These are phyloP conservation scores for Phocoena sinus DNA, from an alignment of 2,113 vertebrate species.

Conservation along the genomic window DNA sequence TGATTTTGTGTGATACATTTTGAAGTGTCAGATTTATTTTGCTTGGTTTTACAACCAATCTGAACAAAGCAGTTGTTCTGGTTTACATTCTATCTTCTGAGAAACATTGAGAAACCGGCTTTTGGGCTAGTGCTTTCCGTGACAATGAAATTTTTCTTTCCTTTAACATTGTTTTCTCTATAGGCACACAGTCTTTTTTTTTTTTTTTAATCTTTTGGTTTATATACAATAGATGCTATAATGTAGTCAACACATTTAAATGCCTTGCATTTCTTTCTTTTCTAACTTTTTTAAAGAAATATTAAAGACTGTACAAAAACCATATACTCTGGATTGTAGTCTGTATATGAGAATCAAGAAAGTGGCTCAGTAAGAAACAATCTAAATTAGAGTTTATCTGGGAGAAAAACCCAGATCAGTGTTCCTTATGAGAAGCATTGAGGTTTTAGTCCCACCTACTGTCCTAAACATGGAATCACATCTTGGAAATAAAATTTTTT, in stretches of 20 bases:
- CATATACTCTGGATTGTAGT: not conserved
- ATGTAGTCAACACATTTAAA: not conserved
- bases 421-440: not conserved
- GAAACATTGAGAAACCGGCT: not conserved
- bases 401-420: not conserved
- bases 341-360: not conserved
- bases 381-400: not conserved
- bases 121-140: not conserved
- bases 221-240: not conserved
- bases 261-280: not conserved
- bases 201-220: not conserved
- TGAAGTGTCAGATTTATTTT: not conserved
- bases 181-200: not conserved
- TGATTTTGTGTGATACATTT: not conserved
- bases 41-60: not conserved
- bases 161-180: slow-evolving; percentile 6
- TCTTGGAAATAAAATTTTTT: not conserved
- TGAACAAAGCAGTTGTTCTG: not conserved
- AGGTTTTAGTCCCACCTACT: slow-evolving; percentile 25
- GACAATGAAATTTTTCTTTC: not conserved
- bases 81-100: not conserved
- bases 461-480: not conserved
- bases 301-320: not conserved
- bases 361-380: not conserved
- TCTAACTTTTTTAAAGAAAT: not conserved